A percentile compares a stretch with the other conserved stretches of the same genome.
Evolutionary conservation across 2,888 invertebrate species (phyloP).

Genomic region (Conomelus anceps): DNA sequence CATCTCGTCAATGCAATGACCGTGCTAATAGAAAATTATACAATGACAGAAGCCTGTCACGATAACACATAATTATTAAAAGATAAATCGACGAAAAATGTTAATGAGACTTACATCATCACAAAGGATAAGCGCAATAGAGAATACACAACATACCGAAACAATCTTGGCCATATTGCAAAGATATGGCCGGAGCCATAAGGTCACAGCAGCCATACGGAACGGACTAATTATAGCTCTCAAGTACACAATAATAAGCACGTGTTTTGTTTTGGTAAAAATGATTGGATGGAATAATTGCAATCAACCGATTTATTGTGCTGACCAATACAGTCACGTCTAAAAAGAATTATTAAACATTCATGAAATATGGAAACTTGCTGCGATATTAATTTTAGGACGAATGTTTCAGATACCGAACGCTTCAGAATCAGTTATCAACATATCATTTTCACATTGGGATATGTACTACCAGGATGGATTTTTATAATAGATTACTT

Average conservation of each 20-base stretch:
- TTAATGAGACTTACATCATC: neutral
- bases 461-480: too few species aligned
- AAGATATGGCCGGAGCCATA: neutral
- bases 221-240: neutral
- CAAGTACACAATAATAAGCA: neutral
- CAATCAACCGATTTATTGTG: neutral
- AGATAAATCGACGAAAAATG: neutral
- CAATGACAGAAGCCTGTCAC: neutral
- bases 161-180: neutral
- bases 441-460: too few species aligned
- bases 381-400: too few species aligned
- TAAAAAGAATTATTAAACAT: neutral
- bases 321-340: neutral
- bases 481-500: too few species aligned
- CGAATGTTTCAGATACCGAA: too few species aligned
- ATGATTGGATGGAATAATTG: neutral
- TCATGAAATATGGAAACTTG: neutral
- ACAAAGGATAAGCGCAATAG: neutral
- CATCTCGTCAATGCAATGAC: neutral
- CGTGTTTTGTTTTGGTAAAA: neutral
- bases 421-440: too few species aligned
- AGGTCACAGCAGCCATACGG: neutral
- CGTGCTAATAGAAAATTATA: neutral
- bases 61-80: neutral
- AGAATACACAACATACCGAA: neutral